Base-by-base conservation (phyloP, 2,888 invertebrate species). In the Torymus auratus region DNA sequence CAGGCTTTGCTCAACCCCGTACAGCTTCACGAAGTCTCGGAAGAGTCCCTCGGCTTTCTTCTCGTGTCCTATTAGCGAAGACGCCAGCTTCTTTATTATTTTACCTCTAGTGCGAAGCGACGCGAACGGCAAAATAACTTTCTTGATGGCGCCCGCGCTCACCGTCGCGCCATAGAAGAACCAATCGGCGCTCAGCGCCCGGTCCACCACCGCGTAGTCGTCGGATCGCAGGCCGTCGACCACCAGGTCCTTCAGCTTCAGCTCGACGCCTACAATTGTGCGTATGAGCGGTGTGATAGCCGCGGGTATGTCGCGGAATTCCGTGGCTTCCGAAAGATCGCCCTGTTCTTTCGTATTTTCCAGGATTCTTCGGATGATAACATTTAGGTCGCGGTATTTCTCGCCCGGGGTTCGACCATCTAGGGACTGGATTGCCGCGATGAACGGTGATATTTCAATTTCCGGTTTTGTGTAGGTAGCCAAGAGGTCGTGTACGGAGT, bases 21-120 rank as follows among this genome's bases (percentile, higher is more conserved):
- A 91, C 2, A 62, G 72, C 5, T 81, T 17, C 0, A 67, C n/a
- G 0, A 89, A 23, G 0, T 52, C 73, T 0, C 15, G 2, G 71
- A 89, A 91, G 71, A 91, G 88, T 10, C 85, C 72, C 23, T 88
- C 85, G 0, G 90, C 89, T 3, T 87, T 56, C 0, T 2, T 10
- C 1, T 71, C 28, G 28, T 84, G 83, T 0, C 75, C 62, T 1
- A 71, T 68, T 2, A 91, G 73, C 41, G 83, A 76, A 2, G n/a
- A 58, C 0, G 87, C 81, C 2, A 91, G 69, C 1, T 71, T 81
- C 52, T 87, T 88, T 0, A 91, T 83, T 0, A 91, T 82, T 41
- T 83, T 84, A 0, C 2, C 65, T 41, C 89, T 84, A 0, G 87
- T 87, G 1, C 83, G 81, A 2, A 89, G n/a, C 0, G 90, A 87